A percentile compares a stretch with the other conserved stretches of the same genome.
phyloP scores from a whole-genome alignment of 2,113 vertebrate genomes.

The Synchiropus splendidus region DNA sequence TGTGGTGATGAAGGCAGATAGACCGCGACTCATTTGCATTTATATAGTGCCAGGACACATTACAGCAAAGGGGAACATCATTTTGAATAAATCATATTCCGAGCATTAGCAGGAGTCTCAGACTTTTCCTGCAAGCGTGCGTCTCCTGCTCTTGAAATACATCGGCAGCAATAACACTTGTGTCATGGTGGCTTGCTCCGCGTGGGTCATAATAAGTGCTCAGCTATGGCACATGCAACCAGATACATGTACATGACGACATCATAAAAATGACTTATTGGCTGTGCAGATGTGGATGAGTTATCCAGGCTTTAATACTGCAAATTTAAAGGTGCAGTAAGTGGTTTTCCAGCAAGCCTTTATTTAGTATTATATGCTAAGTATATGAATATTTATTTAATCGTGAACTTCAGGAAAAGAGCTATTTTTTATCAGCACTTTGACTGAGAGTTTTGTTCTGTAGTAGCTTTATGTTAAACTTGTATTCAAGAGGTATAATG shows the following conservation, averaged over 20 bases:
- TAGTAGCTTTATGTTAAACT: too few species aligned
- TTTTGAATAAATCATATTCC: constrained; percentile 50
- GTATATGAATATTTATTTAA: too few species aligned
- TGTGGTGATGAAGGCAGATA: constrained; percentile 42
- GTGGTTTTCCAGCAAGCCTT: too few species aligned
- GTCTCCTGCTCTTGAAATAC: constrained; percentile 29
- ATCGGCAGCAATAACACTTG: constrained; percentile 27
- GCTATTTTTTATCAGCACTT: too few species aligned
- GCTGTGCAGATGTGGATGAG: background rate
- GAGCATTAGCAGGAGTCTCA: constrained; percentile 27
- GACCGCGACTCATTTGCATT: constrained; percentile 58
- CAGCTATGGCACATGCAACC: background rate
- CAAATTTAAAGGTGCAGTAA: too few species aligned
- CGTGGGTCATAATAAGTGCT: background rate
- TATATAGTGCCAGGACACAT: constrained; percentile 54
- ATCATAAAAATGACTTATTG: background rate
- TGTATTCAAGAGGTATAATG: too few species aligned
- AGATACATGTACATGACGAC: background rate
- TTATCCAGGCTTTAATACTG: too few species aligned
- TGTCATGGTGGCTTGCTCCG: constrained; percentile 8
- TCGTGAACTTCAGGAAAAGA: too few species aligned
- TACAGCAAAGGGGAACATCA: constrained; percentile 37
- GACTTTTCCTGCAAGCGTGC: constrained; percentile 31
- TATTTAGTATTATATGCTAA: too few species aligned
- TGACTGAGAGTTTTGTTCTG: too few species aligned